A percentile compares a stretch with the other conserved stretches of the same genome.
phyloP scores from a whole-genome alignment of 1,140 invertebrate species.

The Samia ricini region DNA sequence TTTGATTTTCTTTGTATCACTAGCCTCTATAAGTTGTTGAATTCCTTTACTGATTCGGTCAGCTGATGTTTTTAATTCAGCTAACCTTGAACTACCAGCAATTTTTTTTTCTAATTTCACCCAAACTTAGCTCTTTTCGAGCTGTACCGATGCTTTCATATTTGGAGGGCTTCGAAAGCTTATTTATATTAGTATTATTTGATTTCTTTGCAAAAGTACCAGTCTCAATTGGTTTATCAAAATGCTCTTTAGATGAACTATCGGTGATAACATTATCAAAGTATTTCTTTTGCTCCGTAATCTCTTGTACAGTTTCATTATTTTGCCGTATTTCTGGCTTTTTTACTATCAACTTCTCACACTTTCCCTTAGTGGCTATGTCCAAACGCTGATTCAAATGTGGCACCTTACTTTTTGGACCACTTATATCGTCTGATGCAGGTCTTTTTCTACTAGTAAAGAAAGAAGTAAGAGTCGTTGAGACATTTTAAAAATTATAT shows the following conservation, averaged over 20 bases:
- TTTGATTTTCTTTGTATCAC: conserved; percentile 77
- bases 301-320: background rate
- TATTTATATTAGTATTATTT: conserved; percentile 45
- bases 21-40: conserved; percentile 70
- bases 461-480: conserved; percentile 84
- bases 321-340: conserved; percentile 6
- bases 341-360: conserved; percentile 20
- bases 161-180: conserved; percentile 34
- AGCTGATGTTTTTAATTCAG: conserved; percentile 82
- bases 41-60: conserved; percentile 78
- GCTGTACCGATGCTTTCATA: conserved; percentile 63
- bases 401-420: conserved; percentile 80
- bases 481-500: conserved; percentile 76
- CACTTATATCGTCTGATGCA: conserved; percentile 80
- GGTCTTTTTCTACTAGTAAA: conserved; percentile 84
- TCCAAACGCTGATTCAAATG: conserved; percentile 59
- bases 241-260: background rate
- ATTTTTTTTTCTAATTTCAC: conserved; percentile 83
- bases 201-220: conserved; percentile 51
- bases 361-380: conserved; percentile 15
- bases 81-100: conserved; percentile 80
- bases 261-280: conserved; percentile 3
- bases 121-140: conserved; percentile 80
- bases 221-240: conserved; percentile 16
- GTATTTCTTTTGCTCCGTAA: background rate